phyloP scores from a whole-genome alignment of 2,797 vertebrate genomes.

The Heteromormyrus szaboi region DNA sequence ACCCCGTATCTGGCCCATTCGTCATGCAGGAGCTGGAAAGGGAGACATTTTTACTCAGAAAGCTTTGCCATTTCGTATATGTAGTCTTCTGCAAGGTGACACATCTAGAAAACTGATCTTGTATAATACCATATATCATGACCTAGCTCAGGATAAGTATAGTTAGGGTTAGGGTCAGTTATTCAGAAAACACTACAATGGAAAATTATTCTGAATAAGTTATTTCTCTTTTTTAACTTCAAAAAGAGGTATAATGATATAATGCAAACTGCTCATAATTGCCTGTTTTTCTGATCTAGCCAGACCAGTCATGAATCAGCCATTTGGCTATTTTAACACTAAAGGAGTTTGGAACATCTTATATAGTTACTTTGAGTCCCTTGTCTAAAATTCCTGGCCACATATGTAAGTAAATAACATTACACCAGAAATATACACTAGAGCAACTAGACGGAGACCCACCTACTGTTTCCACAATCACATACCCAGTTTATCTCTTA shows the following conservation, averaged over 20 bases:
- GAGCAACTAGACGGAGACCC: not conserved
- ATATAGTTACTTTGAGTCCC: not conserved
- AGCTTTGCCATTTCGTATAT: not conserved
- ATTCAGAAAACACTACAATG: not conserved
- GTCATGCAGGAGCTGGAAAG: constrained; percentile 76
- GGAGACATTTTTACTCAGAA: constrained; percentile 6
- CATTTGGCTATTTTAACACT: not conserved
- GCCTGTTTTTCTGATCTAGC: not conserved
- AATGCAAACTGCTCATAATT: not conserved
- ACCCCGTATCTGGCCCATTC: constrained; percentile 96
- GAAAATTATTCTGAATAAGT: not conserved
- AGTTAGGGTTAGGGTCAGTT: not conserved
- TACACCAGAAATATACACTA: not conserved
- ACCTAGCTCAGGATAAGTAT: not conserved
- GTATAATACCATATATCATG: not conserved
- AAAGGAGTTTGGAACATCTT: not conserved
- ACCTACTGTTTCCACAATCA: not conserved
- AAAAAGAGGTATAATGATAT: not conserved
- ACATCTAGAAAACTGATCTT: not conserved
- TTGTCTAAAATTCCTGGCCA: not conserved
- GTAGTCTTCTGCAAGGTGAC: not conserved
- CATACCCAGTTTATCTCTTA: not conserved
- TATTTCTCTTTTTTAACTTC: not conserved
- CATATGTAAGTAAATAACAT: not conserved
- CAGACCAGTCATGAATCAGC: not conserved